Evolutionary conservation across 2,113 vertebrate genomes (phyloP), one percentile per base, ranked within the genome.

Genomic region (Bubo scandiacus): DNA sequence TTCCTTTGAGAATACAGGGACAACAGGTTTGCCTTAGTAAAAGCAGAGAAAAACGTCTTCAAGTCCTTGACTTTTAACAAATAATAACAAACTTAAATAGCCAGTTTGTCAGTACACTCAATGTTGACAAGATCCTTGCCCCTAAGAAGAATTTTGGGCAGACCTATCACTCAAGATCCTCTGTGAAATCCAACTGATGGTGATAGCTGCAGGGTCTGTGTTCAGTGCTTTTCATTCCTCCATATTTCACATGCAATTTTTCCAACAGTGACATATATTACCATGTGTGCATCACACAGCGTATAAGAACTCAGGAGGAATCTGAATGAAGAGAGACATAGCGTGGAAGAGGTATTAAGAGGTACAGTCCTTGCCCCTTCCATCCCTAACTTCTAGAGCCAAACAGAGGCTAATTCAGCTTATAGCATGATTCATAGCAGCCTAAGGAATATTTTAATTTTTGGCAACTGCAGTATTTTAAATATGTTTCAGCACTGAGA

Each of bases 141-240:
- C 54, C 9, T 68, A 90, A 87, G 95, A 92, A 87, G 25, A 95
- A 95, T 89, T 91, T 75, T 89, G 81, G 68, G 81, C 78, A 6
- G 23, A 95, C 79, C 81, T 92, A 91, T 95, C 89, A 87, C 66
- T 95, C 91, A 95, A 85, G 86, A 87, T 73, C 43, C 29, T 65
- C 68, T 55, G 66, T 89, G 78, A 94, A 96, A 96, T 96, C 63
- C 75, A 88, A 66, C 21, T 97, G 90, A 95, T 47, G 11, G 67
- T 49, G 10, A 90, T 65, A 82, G 96, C 95, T 92, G 54, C 85
- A 95, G 88, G 90, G 79, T 66, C 79, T 59, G 66, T 51, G 58
- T 91, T 94, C 87, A 87, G n/a, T 82, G 93, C 45, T 95, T 90
- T 93, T 74, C 47, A 32, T 85, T 92, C 88, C 71, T 92, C 49